Percentiles rank a stretch among this genome's conserved stretches.
Evolutionary conservation across 2,797 vertebrate species (phyloP).

Genomic region (Cichlasoma orientale): DNA sequence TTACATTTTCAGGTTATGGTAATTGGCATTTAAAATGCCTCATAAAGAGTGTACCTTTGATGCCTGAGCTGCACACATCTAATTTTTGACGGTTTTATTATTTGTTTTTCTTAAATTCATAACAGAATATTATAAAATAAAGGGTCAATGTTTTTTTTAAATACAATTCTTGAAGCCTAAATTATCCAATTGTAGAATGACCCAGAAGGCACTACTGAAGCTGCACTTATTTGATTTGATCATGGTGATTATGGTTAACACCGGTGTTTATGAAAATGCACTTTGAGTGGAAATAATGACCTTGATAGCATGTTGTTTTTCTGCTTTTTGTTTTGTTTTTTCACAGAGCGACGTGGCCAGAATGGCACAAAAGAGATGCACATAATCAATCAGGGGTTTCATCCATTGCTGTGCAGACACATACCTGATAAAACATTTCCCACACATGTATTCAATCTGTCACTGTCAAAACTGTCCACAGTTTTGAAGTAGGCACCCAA

Average conservation of each 20-base stretch:
- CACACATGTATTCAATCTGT: too few species aligned
- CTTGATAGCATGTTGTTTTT: background rate
- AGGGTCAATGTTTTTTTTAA: too few species aligned
- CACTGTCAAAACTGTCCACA: background rate
- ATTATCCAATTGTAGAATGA: background rate
- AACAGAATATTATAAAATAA: too few species aligned
- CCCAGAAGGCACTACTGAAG: background rate
- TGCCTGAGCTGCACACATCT: background rate
- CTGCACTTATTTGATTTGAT: background rate
- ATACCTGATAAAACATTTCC: background rate
- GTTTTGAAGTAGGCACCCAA: background rate
- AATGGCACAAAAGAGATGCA: background rate
- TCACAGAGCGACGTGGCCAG: background rate
- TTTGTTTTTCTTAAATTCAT: background rate
- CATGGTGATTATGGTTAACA: background rate
- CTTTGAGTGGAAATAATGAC: background rate
- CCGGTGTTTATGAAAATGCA: background rate
- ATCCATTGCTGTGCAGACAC: background rate
- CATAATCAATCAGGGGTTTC: background rate
- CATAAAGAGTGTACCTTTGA: background rate
- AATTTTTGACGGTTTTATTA: background rate
- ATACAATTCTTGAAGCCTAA: accelerated
- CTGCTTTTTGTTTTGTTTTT: background rate
- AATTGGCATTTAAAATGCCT: background rate
- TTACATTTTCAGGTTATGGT: too few species aligned